Evolutionary conservation across 2,888 invertebrate species (phyloP).

Genomic region (Thelaira solivaga): DNA sequence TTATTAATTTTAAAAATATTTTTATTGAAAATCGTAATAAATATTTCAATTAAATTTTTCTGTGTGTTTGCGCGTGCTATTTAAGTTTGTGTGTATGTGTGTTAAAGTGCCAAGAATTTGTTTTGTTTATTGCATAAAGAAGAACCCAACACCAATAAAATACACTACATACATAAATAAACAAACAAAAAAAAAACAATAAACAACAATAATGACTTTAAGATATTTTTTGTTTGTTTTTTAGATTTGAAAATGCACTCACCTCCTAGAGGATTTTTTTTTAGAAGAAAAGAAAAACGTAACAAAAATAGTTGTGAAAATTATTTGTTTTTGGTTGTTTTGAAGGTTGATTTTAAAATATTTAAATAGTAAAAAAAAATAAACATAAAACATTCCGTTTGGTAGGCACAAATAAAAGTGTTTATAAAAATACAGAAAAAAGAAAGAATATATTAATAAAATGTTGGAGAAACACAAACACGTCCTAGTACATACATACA

Average conservation of each 20-base stretch:
- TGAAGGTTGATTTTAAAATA: conserved; percentile 39
- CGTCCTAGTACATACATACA: too few relatives aligned
- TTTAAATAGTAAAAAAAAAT: conserved; percentile 42
- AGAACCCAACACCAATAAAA: conserved; percentile 45
- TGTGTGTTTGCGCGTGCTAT: too few relatives aligned
- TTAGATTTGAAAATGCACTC: conserved; percentile 67
- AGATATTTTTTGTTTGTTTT: not conserved
- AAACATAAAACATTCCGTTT: conserved; percentile 52
- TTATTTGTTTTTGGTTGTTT: conserved; percentile 54
- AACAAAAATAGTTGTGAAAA: conserved; percentile 54
- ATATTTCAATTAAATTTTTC: too few relatives aligned
- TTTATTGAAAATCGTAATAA: too few relatives aligned
- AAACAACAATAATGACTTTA: conserved; percentile 10
- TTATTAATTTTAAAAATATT: too few relatives aligned
- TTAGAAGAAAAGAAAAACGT: conserved; percentile 27
- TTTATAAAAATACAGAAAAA: conserved; percentile 58
- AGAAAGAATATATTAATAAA: conserved; percentile 56
- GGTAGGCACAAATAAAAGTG: conserved; percentile 53
- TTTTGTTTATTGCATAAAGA: too few relatives aligned
- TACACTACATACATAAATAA: too few relatives aligned
- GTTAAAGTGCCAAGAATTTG: conserved; percentile 1
- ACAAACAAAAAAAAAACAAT: conserved; percentile 20
- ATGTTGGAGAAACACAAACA: conserved; percentile 3
- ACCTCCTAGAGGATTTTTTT: conserved; percentile 70
- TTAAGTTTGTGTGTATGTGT: not conserved